These are phyloP conservation scores for Argyra leucocephala DNA, from an alignment of 2,888 invertebrate species.

Conservation along the genomic window DNA sequence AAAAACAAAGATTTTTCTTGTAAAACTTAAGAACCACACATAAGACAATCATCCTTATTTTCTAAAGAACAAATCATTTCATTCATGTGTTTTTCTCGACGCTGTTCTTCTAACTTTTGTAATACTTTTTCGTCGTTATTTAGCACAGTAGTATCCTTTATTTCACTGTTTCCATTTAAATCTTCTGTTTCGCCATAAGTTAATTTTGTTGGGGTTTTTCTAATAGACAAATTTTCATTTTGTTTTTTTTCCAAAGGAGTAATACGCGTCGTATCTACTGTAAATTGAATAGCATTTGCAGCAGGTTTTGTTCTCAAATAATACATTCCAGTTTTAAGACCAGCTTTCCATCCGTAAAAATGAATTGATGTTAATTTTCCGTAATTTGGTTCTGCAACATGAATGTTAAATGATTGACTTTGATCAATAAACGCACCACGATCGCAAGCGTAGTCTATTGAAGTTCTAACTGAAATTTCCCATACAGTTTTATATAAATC, in stretches of 20 bases:
- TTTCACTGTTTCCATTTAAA: constrained; percentile 26
- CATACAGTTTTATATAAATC: constrained; percentile 91
- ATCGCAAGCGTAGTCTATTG: constrained; percentile 95
- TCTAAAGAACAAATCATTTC: constrained; percentile 76
- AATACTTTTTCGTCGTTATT: constrained; percentile 30
- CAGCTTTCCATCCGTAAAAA: constrained; percentile 94
- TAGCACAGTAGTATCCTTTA: constrained; percentile 25
- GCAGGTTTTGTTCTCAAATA: constrained; percentile 94
- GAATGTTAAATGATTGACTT: constrained; percentile 95
- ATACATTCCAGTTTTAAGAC: constrained; percentile 98
- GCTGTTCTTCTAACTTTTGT: constrained; percentile 24
- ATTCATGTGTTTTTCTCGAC: constrained; percentile 52
- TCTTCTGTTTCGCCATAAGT: constrained; percentile 28
- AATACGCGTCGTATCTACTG: constrained; percentile 78
- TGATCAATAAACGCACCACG: constrained; percentile 98
- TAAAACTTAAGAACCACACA: constrained; percentile 68
- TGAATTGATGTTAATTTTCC: constrained; percentile 95
- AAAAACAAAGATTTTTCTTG: too few species aligned
- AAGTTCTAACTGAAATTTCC: constrained; percentile 89
- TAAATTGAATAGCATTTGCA: constrained; percentile 93
- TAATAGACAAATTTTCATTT: constrained; percentile 15
- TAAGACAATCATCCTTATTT: constrained; percentile 79
- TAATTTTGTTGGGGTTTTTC: constrained; percentile 30
- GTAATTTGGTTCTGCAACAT: constrained; percentile 89
- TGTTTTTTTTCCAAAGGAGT: constrained; percentile 24